Evolutionary conservation across 2,113 vertebrate species (phyloP).

Genomic region (Sinocyclocheilus anshuiensis): DNA sequence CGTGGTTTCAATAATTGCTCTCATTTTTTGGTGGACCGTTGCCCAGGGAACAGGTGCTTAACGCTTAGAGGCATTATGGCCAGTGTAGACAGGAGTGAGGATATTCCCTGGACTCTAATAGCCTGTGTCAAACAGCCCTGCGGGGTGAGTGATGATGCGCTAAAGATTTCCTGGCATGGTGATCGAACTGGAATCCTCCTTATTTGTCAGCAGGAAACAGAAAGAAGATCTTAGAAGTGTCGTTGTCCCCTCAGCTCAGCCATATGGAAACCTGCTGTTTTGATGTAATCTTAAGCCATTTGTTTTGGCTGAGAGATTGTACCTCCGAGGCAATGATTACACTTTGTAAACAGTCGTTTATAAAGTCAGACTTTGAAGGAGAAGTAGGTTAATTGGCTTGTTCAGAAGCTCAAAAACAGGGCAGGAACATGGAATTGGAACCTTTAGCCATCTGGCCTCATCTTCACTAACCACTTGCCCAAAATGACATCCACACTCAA

Average conservation of each 20-base stretch:
- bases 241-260: conserved; percentile 8
- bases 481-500: conserved; percentile 4
- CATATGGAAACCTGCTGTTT: conserved; percentile 37
- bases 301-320: conserved; percentile 38
- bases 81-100: conserved; percentile 40
- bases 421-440: conserved; percentile 14
- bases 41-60: conserved; percentile 64
- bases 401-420: conserved; percentile 22
- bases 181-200: conserved; percentile 58
- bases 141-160: conserved; percentile 66
- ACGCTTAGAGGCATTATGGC: conserved; percentile 56
- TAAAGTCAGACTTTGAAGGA: conserved; percentile 34
- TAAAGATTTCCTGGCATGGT: conserved; percentile 66
- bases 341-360: conserved; percentile 38
- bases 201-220: conserved; percentile 59
- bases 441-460: conserved; percentile 2
- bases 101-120: conserved; percentile 62
- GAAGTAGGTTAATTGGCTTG: conserved; percentile 47
- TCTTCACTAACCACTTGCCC: conserved; percentile 5
- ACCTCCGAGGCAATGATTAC: conserved; percentile 27
- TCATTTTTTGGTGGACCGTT: conserved; percentile 48
- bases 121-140: conserved; percentile 51
- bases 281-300: conserved; percentile 42
- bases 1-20: conserved; percentile 54
- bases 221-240: conserved; percentile 35